Base-by-base conservation (phyloP, 2,797 vertebrate genomes). In the Eurystomus glaucurus region DNA sequence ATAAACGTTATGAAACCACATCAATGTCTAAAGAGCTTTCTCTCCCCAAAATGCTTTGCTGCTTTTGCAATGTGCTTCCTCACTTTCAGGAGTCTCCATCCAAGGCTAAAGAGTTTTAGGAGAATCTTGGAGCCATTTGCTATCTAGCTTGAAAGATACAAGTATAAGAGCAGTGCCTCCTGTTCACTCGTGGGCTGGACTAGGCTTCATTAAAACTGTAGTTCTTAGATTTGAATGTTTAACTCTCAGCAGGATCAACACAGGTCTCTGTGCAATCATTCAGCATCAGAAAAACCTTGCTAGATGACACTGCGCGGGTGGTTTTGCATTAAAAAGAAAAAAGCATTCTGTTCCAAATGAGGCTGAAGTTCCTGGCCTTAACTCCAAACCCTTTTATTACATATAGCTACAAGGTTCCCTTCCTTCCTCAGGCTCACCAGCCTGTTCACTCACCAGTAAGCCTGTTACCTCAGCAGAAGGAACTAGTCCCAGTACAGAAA, bases 1-100 rank as follows among this genome's bases (percentile, higher is more conserved):
- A 43, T 33, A 93, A 90, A 93, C 64, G 45, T 95, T 91, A 60
- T 33, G 64, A 94, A 95, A 75, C 69, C 68, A 48, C 17, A 77
- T 14, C 66, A 85, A 28, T 66, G 39, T 48, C 70, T 88, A 14
- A 89, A 79, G 55, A 88, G 39, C 35, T 83, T 96, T 79, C 62
- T 58, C 33, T 60, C 60, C 66, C 13, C 43, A 54, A 26, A 91
- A 60, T 45, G 39, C 58, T 79, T 84, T 84, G 50, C 80, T 87
- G 39, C 20, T 94, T 91, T 70, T 91, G 66, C 80, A 79, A 76
- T 69, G 20, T 75, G 35, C 21, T 85, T 93, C 84, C 20, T 90
- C 1, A 1, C 28, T 62, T 61, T 54, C 66, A 51, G 37, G 41
- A 86, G 66, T 35, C 6, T 78, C 50, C 50, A 51, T 65, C 62